Evolutionary conservation across 1,140 invertebrate species (phyloP), one percentile per base, ranked within the genome.

Genomic region (Papilio xuthus): DNA sequence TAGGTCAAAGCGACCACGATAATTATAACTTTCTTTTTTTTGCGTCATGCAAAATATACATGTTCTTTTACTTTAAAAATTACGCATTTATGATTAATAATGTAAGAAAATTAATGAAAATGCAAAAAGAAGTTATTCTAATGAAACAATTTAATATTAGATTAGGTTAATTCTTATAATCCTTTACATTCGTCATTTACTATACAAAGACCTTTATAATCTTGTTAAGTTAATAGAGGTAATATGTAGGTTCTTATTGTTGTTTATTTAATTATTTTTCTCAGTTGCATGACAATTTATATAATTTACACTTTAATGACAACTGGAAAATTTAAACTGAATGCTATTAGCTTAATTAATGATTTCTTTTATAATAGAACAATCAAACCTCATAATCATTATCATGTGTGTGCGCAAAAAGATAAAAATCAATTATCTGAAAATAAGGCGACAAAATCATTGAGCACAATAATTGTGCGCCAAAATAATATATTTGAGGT

Each of bases 1-100:
- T 67, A 23, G 60, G 26, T 67, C 60, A 67, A 67, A 67, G 60
- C 60, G 13, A 67, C 60, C 26, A 18, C 26, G 60, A 53, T 53
- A 53, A 53, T 53, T 53, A 53, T n/a, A 7, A 53, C 1, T 20
- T 53, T 53, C 15, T 47, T 20, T 53, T 53, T 53, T 47, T 20
- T n/a, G n/a, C n/a, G 50, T 18, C 13, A 13, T 47, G 3, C 32
- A 1, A 37, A 32, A 32, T 2, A 32, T 6, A 37, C 44, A 47
- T 15, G 18, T 53, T 53, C 8, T 47, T 47, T 47, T 47, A 18
- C 15, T 47, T 18, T 8, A 53, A 53, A 53, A 9, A 53, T 53
- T 18, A 47, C 44, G 18, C n/a, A 53, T 53, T 53, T 53, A 0
- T 18, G 18, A 10, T 47, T 47, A 50, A n/a, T 50, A 18, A 6